A percentile compares a stretch with the other conserved stretches of the same genome.
Conservation (phyloP, 2,888 invertebrate genomes). For the Oscheius sp. region DNA sequence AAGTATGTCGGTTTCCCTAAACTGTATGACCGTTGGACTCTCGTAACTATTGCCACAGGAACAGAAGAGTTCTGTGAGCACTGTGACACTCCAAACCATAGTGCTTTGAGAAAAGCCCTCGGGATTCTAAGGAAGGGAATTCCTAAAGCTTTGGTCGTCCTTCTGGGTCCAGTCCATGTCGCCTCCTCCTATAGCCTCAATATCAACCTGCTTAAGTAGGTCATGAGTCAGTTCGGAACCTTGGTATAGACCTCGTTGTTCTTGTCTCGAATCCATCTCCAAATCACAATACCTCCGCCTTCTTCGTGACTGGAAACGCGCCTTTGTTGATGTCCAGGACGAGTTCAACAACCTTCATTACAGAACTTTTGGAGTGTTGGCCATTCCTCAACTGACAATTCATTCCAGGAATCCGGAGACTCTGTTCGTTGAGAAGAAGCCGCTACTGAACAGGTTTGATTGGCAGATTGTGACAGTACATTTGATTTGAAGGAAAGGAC, state of each 20-base stretch:
- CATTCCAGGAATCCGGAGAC: conserved; percentile 67
- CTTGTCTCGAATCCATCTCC: conserved; percentile 62
- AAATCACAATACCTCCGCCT: conserved; percentile 57
- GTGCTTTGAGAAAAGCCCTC: conserved; percentile 58
- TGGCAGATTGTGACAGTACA: background rate
- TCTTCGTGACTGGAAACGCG: conserved; percentile 60
- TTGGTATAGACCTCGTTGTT: conserved; percentile 57
- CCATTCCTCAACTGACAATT: conserved; percentile 65
- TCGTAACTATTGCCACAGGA: conserved; percentile 66
- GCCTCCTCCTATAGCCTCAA: conserved; percentile 63
- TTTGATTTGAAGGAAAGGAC: conserved; percentile 57
- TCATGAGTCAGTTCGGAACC: background rate
- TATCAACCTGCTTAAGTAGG: conserved; percentile 65
- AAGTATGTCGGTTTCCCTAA: conserved; percentile 39
- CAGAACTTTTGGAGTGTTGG: conserved; percentile 63
- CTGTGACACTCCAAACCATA: conserved; percentile 62
- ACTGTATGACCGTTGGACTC: conserved; percentile 59
- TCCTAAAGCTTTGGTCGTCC: conserved; percentile 61
- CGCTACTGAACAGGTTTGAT: conserved; percentile 60
- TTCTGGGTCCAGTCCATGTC: conserved; percentile 71
- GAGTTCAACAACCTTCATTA: conserved; percentile 65
- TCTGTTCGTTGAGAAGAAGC: conserved; percentile 62
- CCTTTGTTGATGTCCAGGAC: conserved; percentile 57
- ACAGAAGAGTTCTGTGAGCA: conserved; percentile 67
- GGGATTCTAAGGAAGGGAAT: conserved; percentile 59